phyloP scores from a whole-genome alignment of 2,113 vertebrate species.

The Datnioides undecimradiatus region DNA sequence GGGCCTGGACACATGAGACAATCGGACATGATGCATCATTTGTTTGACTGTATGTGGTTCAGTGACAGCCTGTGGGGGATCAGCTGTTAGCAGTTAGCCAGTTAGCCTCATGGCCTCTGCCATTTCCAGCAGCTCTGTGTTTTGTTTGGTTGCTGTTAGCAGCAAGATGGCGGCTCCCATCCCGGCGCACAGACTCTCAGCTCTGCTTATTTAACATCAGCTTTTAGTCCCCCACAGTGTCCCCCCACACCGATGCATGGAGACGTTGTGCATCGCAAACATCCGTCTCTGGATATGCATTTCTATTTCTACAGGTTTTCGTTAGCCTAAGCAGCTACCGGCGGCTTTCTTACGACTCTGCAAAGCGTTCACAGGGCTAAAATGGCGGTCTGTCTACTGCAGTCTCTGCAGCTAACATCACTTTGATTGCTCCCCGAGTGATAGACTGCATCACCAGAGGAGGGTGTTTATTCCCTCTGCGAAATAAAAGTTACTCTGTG shows the following conservation, averaged over 20 bases:
- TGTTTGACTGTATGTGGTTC: no score
- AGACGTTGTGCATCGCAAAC: neutral
- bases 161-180: slow-evolving; percentile 85
- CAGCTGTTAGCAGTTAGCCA: slow-evolving; percentile 29
- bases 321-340: slow-evolving; percentile 39
- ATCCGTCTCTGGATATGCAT: neutral
- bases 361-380: slow-evolving; percentile 63
- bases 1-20: no score
- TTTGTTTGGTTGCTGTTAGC: slow-evolving; percentile 61
- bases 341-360: slow-evolving; percentile 44
- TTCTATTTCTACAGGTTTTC: neutral
- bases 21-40: no score
- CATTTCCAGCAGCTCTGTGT: slow-evolving; percentile 52
- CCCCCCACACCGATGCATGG: slow-evolving; percentile 5
- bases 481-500: neutral
- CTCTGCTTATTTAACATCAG: slow-evolving; percentile 53
- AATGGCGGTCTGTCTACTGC: slow-evolving; percentile 73
- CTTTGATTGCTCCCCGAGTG: neutral
- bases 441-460: no score
- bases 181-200: slow-evolving; percentile 52
- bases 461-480: neutral
- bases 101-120: slow-evolving; percentile 42
- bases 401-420: slow-evolving; percentile 10
- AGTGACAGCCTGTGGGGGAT: neutral
- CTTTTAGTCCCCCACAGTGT: neutral